These are phyloP conservation scores for Tenthredo livida DNA, from an alignment of 2,888 invertebrate genomes.

Conservation along the genomic window DNA sequence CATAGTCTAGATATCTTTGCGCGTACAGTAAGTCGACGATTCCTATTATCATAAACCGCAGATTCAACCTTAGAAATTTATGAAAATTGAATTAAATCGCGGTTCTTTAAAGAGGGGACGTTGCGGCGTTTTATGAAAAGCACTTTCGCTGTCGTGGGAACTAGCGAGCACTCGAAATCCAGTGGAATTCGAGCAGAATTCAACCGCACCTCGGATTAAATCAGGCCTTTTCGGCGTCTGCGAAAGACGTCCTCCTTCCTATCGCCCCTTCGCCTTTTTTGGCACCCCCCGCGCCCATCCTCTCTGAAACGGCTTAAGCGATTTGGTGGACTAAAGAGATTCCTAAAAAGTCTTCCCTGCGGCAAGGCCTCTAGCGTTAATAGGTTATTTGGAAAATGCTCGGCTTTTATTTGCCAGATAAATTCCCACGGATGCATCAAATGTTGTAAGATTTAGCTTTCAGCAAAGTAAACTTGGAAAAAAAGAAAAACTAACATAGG, in stretches of 20 bases:
- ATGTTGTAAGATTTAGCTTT: background rate
- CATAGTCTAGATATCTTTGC: conserved; percentile 16
- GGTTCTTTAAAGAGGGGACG: conserved; percentile 42
- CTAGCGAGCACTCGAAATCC: conserved; percentile 39
- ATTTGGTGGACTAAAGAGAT: conserved; percentile 43
- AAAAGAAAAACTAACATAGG: background rate
- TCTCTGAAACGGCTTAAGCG: conserved; percentile 48
- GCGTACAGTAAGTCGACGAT: background rate
- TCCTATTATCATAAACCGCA: conserved; percentile 53
- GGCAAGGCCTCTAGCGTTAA: conserved; percentile 33
- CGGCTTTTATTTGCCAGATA: background rate
- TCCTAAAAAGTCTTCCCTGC: conserved; percentile 19
- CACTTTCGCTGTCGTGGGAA: conserved; percentile 47
- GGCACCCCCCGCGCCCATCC: conserved; percentile 16
- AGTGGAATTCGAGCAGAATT: conserved; percentile 44
- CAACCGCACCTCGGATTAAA: conserved; percentile 47
- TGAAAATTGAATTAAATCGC: conserved; percentile 67
- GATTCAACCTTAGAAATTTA: conserved; percentile 59
- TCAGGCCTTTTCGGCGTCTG: conserved; percentile 43
- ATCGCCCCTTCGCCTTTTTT: conserved; percentile 33
- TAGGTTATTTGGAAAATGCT: conserved; percentile 39
- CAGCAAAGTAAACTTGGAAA: background rate
- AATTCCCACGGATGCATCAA: background rate
- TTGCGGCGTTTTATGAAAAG: conserved; percentile 36
- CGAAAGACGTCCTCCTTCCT: conserved; percentile 45